A percentile compares a stretch with the other conserved stretches of the same genome.
These are phyloP conservation scores for Drosophila austrosaltans DNA, from an alignment of 2,888 invertebrate species.

Conservation along the genomic window DNA sequence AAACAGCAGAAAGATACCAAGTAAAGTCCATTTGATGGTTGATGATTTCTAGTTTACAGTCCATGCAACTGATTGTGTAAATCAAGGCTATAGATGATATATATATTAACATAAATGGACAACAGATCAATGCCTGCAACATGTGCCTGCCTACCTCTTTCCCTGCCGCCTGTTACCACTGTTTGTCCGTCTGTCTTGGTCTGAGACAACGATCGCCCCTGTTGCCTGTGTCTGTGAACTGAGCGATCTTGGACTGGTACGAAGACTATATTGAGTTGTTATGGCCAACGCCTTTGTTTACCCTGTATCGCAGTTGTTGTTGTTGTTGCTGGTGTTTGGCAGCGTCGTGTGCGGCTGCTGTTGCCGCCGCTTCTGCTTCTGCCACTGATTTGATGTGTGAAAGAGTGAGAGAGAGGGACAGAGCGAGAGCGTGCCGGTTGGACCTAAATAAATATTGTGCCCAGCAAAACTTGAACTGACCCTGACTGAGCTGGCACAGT, in stretches of 20 bases:
- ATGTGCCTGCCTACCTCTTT: constrained; percentile 4
- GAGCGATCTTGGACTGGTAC: constrained; percentile 16
- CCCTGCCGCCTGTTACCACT: constrained; percentile 11
- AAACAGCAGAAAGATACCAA: too few relatives aligned
- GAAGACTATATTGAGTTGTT: constrained; percentile 72
- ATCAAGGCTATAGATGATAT: constrained; percentile 59
- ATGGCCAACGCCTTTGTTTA: constrained; percentile 77
- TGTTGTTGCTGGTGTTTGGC: constrained; percentile 51
- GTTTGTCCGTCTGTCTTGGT: constrained; percentile 28
- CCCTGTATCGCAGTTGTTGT: constrained; percentile 47
- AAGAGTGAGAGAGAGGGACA: constrained; percentile 12
- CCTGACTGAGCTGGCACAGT: constrained; percentile 26
- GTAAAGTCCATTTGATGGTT: too few relatives aligned
- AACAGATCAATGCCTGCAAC: constrained; percentile 43
- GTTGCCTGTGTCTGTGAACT: neutral
- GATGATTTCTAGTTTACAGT: too few relatives aligned
- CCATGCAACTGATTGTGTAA: constrained; percentile 24
- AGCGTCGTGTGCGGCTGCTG: constrained; percentile 71
- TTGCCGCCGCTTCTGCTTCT: constrained; percentile 40
- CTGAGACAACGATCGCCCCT: constrained; percentile 51
- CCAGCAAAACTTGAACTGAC: constrained; percentile 29
- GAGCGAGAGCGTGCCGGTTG: constrained; percentile 62
- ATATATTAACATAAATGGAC: constrained; percentile 65
- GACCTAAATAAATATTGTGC: constrained; percentile 69
- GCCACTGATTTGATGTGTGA: neutral